phyloP scores from a whole-genome alignment of 1,140 invertebrate species.

The Littorina saxatilis region DNA sequence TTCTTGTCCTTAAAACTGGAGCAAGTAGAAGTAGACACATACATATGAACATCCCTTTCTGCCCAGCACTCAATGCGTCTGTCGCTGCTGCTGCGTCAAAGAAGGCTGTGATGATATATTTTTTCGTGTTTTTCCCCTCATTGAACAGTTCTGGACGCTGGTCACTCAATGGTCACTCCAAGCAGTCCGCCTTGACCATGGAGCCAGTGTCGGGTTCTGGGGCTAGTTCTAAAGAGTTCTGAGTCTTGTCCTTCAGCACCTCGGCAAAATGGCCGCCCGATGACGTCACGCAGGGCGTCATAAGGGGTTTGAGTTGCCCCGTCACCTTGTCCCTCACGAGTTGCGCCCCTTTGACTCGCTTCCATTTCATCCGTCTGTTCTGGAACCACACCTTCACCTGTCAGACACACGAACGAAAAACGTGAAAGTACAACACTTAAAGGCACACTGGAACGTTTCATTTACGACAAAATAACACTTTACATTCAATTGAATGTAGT shows the following conservation, averaged over 20 bases:
- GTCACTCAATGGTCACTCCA: conserved; percentile 11
- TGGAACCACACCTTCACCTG: conserved; percentile 69
- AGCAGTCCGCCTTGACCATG: conserved; percentile 21
- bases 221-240: conserved; percentile 26
- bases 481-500: neutral
- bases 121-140: too few relatives aligned
- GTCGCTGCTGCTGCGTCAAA: too few relatives aligned
- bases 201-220: conserved; percentile 17
- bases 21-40: too few relatives aligned
- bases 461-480: too few relatives aligned
- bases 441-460: neutral
- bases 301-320: conserved; percentile 66
- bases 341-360: conserved; percentile 67
- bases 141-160: too few relatives aligned
- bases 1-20: too few relatives aligned
- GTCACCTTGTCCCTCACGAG: conserved; percentile 66
- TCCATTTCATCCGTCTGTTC: conserved; percentile 59
- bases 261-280: conserved; percentile 45
- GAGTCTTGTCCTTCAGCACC: conserved; percentile 42
- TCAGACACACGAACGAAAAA: neutral
- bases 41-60: too few relatives aligned
- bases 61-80: too few relatives aligned
- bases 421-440: neutral
- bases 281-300: conserved; percentile 53
- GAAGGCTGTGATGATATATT: too few relatives aligned